These are phyloP conservation scores for Diadema setosum DNA, from an alignment of 35 echinoderm and acorn worm species.

Conservation along the genomic window DNA sequence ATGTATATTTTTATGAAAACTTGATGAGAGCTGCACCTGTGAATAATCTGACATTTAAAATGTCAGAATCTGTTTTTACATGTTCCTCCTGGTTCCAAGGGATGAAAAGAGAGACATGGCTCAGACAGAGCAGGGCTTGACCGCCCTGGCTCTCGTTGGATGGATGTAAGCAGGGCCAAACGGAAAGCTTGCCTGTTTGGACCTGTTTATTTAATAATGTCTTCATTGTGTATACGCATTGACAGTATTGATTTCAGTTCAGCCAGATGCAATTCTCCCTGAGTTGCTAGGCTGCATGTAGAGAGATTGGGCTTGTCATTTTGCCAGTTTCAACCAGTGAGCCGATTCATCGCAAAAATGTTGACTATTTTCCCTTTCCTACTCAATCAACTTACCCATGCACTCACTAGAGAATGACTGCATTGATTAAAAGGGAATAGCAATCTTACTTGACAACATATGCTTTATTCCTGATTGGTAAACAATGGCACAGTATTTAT, in stretches of 20 bases:
- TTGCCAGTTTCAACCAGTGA: neutral
- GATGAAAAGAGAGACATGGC: no score
- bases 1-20: neutral
- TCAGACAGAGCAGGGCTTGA: no score
- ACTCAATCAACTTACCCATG: no score
- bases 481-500: no score
- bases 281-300: neutral
- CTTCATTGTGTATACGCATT: conserved; percentile 27
- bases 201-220: conserved; percentile 27
- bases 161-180: neutral
- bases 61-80: conserved; percentile 15
- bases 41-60: conserved; percentile 34
- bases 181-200: neutral
- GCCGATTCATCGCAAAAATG: neutral
- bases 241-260: conserved; percentile 18
- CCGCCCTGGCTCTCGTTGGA: neutral
- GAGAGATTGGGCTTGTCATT: neutral
- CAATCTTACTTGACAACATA: no score
- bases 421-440: no score
- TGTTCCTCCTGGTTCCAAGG: no score
- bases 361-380: neutral
- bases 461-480: no score
- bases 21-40: conserved; percentile 24
- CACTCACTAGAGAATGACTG: no score
- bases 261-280: conserved; percentile 13